Conservation (phyloP, 2,797 vertebrate species). For the Aplochiton taeniatus region DNA sequence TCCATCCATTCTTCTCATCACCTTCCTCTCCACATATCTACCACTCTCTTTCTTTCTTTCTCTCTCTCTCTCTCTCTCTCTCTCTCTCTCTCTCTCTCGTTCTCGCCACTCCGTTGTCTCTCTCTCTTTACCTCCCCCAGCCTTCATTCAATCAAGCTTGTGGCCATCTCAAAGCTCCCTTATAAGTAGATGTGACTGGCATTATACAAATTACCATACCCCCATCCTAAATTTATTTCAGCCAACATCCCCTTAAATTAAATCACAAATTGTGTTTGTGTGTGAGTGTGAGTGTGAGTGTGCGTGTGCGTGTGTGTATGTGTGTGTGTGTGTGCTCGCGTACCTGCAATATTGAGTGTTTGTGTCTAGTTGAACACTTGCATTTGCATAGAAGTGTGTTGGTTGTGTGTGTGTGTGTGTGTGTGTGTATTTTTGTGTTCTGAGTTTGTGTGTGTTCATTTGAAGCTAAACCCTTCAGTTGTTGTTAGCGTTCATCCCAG, state of each 20-base stretch:
- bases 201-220: too few relatives aligned
- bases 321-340: neutral
- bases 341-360: neutral
- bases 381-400: neutral
- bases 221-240: too few relatives aligned
- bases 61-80: neutral
- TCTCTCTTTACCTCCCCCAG: neutral
- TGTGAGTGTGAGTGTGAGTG: neutral
- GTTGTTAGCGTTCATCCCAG: too few relatives aligned
- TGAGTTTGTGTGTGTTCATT: neutral
- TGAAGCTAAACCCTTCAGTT: too few relatives aligned
- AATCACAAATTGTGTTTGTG: neutral
- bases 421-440: neutral
- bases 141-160: neutral
- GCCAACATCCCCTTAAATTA: neutral
- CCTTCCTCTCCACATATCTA: too few relatives aligned
- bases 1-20: too few relatives aligned
- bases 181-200: too few relatives aligned
- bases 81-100: slow-evolving; percentile 11
- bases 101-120: neutral
- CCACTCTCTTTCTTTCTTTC: too few relatives aligned
- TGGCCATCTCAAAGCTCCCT: neutral
- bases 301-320: neutral
- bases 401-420: neutral
- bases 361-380: neutral